Conservation (phyloP, 2,797 vertebrate species). For the Furcifer pardalis region DNA sequence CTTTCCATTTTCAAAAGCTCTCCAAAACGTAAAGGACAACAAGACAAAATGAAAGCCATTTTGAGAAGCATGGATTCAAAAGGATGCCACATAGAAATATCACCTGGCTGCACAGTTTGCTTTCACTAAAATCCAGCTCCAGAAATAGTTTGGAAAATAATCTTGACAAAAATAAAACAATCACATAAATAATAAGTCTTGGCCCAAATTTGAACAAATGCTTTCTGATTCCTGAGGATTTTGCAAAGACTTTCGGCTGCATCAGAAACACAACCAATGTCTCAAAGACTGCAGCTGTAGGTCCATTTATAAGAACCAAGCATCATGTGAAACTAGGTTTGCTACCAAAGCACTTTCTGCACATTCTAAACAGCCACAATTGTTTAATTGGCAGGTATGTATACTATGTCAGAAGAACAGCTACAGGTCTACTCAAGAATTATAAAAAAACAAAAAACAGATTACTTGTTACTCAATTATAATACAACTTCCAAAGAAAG, state of each 20-base stretch:
- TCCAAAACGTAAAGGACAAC: neutral
- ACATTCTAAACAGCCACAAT: neutral
- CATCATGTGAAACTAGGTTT: neutral
- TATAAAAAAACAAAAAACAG: too few species aligned
- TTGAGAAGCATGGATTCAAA: slow-evolving; percentile 4
- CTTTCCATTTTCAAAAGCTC: slow-evolving; percentile 23
- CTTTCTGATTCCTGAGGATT: neutral
- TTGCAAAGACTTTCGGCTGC: neutral
- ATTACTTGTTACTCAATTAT: neutral
- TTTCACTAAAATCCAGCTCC: neutral
- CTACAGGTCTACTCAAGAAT: neutral
- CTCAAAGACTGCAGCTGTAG: neutral
- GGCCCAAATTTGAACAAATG: neutral
- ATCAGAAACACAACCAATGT: neutral
- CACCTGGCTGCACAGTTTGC: neutral
- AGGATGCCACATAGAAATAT: neutral
- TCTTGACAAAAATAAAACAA: neutral
- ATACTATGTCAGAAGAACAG: too few species aligned
- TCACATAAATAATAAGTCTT: neutral
- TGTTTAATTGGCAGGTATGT: neutral
- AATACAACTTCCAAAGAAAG: neutral
- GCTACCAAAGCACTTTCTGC: neutral
- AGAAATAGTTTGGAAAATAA: neutral
- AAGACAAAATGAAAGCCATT: neutral
- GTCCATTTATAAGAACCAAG: neutral